Percentiles rank a stretch among this genome's conserved stretches.
Conservation (phyloP, 2,113 vertebrate genomes). For the Myrmophylax atrothorax region DNA sequence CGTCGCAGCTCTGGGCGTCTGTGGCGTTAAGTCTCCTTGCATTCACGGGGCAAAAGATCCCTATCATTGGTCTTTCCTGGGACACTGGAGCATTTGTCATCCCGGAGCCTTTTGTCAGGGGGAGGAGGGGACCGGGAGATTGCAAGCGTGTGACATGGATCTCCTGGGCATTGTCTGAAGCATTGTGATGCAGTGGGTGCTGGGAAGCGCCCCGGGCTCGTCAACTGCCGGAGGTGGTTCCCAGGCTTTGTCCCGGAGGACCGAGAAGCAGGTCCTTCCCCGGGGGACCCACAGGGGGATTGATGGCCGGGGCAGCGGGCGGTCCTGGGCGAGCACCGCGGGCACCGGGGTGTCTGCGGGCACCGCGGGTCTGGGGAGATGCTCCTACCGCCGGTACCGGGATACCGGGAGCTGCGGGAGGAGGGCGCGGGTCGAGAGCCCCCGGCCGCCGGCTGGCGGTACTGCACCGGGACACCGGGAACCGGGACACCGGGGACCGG, state of each 20-base stretch:
- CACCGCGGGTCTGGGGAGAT: background rate
- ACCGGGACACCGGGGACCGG: background rate
- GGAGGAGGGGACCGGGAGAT: background rate
- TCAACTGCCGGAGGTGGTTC: background rate
- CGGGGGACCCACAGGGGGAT: background rate
- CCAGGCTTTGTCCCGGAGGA: background rate
- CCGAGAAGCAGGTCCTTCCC: background rate
- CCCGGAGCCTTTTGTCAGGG: background rate
- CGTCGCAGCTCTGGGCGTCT: background rate
- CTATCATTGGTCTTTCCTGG: fast-evolving
- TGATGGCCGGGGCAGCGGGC: background rate
- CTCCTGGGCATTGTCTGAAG: background rate
- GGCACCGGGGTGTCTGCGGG: background rate
- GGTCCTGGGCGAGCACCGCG: background rate
- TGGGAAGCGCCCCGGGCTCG: background rate
- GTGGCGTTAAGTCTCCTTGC: background rate
- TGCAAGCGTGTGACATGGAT: fast-evolving
- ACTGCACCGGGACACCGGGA: background rate
- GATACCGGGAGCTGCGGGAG: background rate
- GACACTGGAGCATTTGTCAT: fast-evolving
- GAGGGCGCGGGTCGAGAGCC: slow-evolving; percentile 24
- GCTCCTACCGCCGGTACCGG: background rate
- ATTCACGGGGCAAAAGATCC: background rate
- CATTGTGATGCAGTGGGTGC: fast-evolving
- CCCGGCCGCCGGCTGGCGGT: background rate